These are phyloP conservation scores for Xanthorhoe designata DNA, from an alignment of 2,888 invertebrate genomes.

Conservation along the genomic window DNA sequence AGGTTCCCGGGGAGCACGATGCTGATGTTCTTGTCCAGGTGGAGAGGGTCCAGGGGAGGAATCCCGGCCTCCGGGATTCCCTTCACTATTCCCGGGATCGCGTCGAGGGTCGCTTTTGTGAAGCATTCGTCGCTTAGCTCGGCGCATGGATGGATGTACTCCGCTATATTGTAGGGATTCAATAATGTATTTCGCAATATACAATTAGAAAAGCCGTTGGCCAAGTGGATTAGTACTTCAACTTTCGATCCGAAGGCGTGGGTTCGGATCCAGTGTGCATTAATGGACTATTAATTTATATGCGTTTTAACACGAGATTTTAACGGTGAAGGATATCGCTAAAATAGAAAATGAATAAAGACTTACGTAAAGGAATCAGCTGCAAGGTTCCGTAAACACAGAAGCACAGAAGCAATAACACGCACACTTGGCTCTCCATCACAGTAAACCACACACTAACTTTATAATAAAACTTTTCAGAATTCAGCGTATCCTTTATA, in stretches of 20 bases:
- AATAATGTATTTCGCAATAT: too few species aligned
- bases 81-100: constrained; percentile 75
- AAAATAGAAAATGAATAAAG: background rate
- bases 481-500: too few species aligned
- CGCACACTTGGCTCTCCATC: constrained; percentile 41
- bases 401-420: constrained; percentile 61
- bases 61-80: constrained; percentile 78
- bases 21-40: constrained; percentile 74
- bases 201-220: too few species aligned
- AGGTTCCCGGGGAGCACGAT: constrained; percentile 76
- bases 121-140: constrained; percentile 77
- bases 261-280: too few species aligned
- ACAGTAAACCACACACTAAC: background rate
- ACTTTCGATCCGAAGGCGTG: too few species aligned
- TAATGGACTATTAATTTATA: too few species aligned
- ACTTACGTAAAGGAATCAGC: constrained; percentile 76
- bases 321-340: too few species aligned
- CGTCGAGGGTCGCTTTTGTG: constrained; percentile 76
- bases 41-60: constrained; percentile 71
- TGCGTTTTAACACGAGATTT: background rate
- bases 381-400: constrained; percentile 68
- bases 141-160: constrained; percentile 77
- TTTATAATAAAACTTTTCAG: background rate
- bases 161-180: constrained; percentile 53
- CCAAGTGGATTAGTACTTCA: too few species aligned